Base-by-base conservation (phyloP, 92 coral and sea anemone genomes). In the Palythoa grandiflora region DNA sequence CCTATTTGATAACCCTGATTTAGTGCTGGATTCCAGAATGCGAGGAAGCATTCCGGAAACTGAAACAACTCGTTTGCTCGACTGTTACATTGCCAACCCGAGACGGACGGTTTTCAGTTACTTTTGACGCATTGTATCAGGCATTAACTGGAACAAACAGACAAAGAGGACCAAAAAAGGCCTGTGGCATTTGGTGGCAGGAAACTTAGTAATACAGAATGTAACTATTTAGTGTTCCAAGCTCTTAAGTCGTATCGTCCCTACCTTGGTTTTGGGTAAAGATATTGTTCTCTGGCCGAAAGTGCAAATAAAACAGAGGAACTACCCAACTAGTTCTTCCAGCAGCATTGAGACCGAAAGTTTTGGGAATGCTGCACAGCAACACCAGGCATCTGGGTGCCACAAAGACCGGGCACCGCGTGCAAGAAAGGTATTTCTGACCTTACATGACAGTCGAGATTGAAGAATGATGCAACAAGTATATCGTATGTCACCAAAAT, bases 11-110 rank as follows among this genome's bases (percentile, higher is more conserved):
- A 79, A 89, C 80, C 79, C 90, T 57, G 86, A 92, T 38, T 86
- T 92, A 28, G 63, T 28, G 65, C 79, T 92, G 94, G 94, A 78
- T 92, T 57, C 70, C 90, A 50, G 86, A 73, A 50, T 79, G 94
- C 68, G 90, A 92, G 48, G 19, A 44, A 72, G 90, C 94, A 54
- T 89, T 92, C 78, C 53, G 70, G 39, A 71, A 68, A 55, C 88
- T 91, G 28, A 28, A 28, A 28, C 28, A 28, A 28, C 28, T 28
- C 28, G 28, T 28, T 28, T 28, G 28, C 28, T 28, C 28, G 28
- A 28, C 28, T 28, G 28, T 28, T 28, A 28, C 28, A 28, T 28
- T 28, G 28, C 28, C 28, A 28, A 28, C 28, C 28, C 28, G 28
- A 28, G 28, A 28, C 28, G 28, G 28, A 28, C 28, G 28, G 28